phyloP scores from a whole-genome alignment of 2,797 vertebrate species.

The Chelon labrosus region DNA sequence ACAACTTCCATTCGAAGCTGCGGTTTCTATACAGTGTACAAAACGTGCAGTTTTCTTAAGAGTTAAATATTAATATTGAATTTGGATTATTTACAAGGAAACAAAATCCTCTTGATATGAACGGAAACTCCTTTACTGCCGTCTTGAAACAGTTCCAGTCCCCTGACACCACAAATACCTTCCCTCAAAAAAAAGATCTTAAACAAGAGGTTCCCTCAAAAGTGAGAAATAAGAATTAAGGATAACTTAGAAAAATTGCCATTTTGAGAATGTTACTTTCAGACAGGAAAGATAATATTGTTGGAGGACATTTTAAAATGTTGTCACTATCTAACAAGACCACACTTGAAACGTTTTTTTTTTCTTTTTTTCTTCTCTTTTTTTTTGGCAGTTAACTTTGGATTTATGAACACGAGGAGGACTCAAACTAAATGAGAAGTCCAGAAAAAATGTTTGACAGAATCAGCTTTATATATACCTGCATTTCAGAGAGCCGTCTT shows the following conservation, averaged over 20 bases:
- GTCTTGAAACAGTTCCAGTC: slow-evolving; percentile 67
- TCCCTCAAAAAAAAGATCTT: slow-evolving; percentile 12
- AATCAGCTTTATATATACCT: slow-evolving; percentile 8
- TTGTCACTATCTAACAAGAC: slow-evolving; percentile 23
- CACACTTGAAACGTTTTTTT: slow-evolving; percentile 36
- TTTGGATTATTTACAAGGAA: slow-evolving; percentile 82
- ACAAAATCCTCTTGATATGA: slow-evolving; percentile 73
- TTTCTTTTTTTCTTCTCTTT: not conserved
- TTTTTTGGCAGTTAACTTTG: slow-evolving; percentile 53
- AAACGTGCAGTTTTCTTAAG: slow-evolving; percentile 82
- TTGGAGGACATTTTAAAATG: slow-evolving; percentile 26
- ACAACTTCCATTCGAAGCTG: slow-evolving; percentile 74
- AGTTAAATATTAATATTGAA: slow-evolving; percentile 83
- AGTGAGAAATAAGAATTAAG: slow-evolving; percentile 43
- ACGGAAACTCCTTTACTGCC: slow-evolving; percentile 71
- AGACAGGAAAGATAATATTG: slow-evolving; percentile 21
- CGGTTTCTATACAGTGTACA: slow-evolving; percentile 84
- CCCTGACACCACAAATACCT: slow-evolving; percentile 49
- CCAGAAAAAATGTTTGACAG: slow-evolving; percentile 1
- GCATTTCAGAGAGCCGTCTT: slow-evolving; percentile 14
- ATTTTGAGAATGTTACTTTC: slow-evolving; percentile 32
- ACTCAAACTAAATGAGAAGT: slow-evolving; percentile 20
- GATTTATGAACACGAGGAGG: slow-evolving; percentile 65
- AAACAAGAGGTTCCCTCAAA: slow-evolving; percentile 61
- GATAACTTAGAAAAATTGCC: slow-evolving; percentile 30